Evolutionary conservation across 2,113 vertebrate genomes (phyloP), one percentile per base, ranked within the genome.

Genomic region (Hystrix cristata): DNA sequence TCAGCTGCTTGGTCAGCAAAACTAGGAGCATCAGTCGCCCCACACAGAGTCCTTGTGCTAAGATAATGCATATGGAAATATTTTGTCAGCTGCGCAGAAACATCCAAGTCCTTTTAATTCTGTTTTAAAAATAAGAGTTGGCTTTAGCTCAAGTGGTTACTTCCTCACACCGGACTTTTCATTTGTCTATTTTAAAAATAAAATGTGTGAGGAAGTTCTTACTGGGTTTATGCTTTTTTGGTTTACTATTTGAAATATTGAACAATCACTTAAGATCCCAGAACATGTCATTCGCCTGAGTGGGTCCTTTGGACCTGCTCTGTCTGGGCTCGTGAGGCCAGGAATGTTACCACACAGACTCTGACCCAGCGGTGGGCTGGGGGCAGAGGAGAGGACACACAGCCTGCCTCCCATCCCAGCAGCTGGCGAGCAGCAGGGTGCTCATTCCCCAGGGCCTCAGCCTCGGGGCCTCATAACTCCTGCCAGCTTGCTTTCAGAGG

Each of bases 11-110:
- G 9, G 2, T 11, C 18, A 2, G 7, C 38, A 55, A 8, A 65
- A 13, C 0, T 1, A 12, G 38, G n/a, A 3, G 0, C 14, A 0
- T 34, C 7, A 5, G 14, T 27, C 18, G 15, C 38, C 12, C 53
- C 31, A 85, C 0, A 4, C 31, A 1, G 53, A 2, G 34, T 7
- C 23, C 27, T 23, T 65, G 38, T 0, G 0, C 31, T 34, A 59
- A 23, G 11, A 38, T 9, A 69, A 51, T 43, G 10, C 23, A 15
- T 1, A 1, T 67, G 76, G 23, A 91, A 76, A 53, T 65, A 62
- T 46, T 38, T 88, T 16, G 43, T 55, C 51, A 38, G 21, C 64
- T 74, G 16, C 19, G 9, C 25, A 31, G n/a, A 65, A 29, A 31
- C 16, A 64, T 5, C 18, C 78, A 80, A 19, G 74, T 78, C n/a